A percentile compares a stretch with the other conserved stretches of the same genome.
These are phyloP conservation scores for Gorsachius magnificus DNA, from an alignment of 2,797 vertebrate genomes.

Conservation along the genomic window DNA sequence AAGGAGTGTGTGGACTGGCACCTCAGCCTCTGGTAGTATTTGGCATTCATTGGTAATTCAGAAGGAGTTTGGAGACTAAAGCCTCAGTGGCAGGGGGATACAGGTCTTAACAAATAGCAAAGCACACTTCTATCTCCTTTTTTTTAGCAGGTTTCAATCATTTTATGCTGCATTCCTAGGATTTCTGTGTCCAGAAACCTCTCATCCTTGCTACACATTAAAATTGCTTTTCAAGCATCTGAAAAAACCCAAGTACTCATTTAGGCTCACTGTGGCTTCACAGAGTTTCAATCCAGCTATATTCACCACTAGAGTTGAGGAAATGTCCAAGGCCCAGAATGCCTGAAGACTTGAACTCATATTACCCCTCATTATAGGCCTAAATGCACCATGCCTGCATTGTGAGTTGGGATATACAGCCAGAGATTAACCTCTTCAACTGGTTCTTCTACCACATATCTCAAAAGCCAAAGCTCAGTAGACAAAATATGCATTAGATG, in stretches of 20 bases:
- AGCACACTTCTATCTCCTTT: neutral
- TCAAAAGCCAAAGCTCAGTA: neutral
- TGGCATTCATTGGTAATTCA: neutral
- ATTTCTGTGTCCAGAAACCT: neutral
- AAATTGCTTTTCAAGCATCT: neutral
- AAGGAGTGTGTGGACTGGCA: neutral
- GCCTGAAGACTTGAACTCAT: neutral
- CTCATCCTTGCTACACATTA: neutral
- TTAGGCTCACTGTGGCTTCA: neutral
- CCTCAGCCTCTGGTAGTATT: neutral
- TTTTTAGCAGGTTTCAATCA: neutral
- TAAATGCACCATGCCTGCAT: neutral
- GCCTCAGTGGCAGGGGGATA: neutral
- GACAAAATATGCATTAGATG: neutral
- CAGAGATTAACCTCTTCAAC: neutral
- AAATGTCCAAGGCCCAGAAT: neutral
- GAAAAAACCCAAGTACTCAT: neutral
- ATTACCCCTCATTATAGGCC: neutral
- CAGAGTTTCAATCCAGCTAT: neutral
- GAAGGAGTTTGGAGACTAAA: neutral
- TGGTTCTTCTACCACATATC: neutral
- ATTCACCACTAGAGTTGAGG: neutral
- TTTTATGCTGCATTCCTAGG: neutral
- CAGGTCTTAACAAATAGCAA: neutral
- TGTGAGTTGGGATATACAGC: neutral